Base-by-base conservation (phyloP, 1,140 invertebrate species). In the Ceratitis capitata region DNA sequence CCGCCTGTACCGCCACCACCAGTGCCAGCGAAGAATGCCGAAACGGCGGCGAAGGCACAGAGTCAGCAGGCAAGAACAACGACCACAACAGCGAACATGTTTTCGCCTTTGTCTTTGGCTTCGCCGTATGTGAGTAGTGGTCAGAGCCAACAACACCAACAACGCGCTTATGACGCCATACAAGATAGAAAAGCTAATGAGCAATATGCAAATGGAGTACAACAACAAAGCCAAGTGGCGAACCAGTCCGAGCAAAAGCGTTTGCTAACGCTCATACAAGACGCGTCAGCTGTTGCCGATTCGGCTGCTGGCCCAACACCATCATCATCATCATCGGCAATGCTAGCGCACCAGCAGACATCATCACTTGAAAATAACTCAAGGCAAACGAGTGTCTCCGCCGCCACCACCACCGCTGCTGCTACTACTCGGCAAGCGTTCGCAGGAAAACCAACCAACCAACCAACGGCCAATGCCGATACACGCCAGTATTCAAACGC, bases 331-430 rank as follows among this genome's bases (percentile, higher is more conserved):
- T 78, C 9, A 47, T 45, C 53, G 42, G 1, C 83, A 45, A 19
- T 86, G n/a, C 86, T 88, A 56, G 82, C n/a, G 19, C 86, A 29
- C 86, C 88, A 82, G 83, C n/a, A 53, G 86, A 86, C 88, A 87
- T 88, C 89, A 89, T 88, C 89, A 85, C 85, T 87, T 89, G 89
- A 92, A 89, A 91, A 89, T 88, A 92, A 89, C 88, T 88, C 89
- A 86, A 88, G 86, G 87, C 88, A 86, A 87, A 84, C 87, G 87
- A 87, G 69, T 78, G 69, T 6, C 69, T 86, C 87, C 86, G 86
- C 23, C 16, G 23, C 1, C 23, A 16, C 87, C 86, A 86, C 45
- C 7, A 12, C 14, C 2, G 32, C 69, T n/a, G 35, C 19, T 29
- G 42, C n/a, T 16, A 61, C 69, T n/a, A 85, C 74, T 58, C 32